phyloP scores from a whole-genome alignment of 2,888 invertebrate species.

The Andrena minutula region DNA sequence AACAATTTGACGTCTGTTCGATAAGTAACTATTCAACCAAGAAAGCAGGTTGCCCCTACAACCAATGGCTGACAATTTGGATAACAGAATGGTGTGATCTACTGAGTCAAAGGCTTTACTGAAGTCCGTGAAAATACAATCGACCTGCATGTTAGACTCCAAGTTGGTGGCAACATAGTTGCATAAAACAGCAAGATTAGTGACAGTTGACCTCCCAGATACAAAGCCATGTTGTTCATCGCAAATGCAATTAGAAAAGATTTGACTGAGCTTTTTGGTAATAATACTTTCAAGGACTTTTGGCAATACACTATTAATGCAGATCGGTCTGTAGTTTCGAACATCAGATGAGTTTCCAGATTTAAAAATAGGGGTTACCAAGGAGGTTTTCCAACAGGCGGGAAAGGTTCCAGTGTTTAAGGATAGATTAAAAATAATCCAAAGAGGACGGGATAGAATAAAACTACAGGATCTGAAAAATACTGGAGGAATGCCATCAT shows the following conservation, averaged over 20 bases:
- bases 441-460: background rate
- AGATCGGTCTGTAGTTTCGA: background rate
- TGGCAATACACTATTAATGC: background rate
- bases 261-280: background rate
- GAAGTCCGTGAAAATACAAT: background rate
- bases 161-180: background rate
- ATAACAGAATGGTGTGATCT: background rate
- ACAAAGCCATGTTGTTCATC: background rate
- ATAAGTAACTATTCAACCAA: background rate
- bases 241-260: background rate
- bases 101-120: background rate
- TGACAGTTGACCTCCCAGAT: background rate
- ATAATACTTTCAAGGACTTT: background rate
- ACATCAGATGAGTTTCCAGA: background rate
- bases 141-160: background rate
- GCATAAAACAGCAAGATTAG: background rate
- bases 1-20: no score
- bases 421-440: background rate
- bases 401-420: background rate
- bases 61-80: background rate
- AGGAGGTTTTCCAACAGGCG: background rate
- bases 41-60: background rate
- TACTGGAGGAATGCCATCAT: constrained; percentile 4
- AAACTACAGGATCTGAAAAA: background rate
- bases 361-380: background rate